phyloP scores from a whole-genome alignment of 2,797 vertebrate genomes.

The Holocentrus rufus region DNA sequence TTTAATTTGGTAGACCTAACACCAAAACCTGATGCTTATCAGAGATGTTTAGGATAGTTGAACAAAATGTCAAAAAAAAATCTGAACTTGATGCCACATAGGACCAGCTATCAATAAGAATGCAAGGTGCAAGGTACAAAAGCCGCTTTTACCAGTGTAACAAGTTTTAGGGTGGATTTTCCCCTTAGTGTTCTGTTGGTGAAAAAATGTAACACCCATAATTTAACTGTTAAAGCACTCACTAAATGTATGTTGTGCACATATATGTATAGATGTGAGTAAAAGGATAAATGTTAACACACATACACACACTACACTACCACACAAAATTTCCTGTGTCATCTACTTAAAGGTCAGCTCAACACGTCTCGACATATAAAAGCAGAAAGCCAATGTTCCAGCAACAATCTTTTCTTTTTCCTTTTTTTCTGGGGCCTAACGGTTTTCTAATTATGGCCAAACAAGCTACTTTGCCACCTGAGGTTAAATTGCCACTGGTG shows the following conservation, averaged over 20 bases:
- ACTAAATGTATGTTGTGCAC: not conserved
- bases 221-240: not conserved
- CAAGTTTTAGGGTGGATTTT: no score
- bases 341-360: constrained; percentile 70
- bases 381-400: constrained; percentile 59
- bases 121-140: no score
- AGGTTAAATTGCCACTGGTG: constrained; percentile 42
- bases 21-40: no score
- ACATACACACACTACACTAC: not conserved
- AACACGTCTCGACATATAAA: constrained; percentile 58
- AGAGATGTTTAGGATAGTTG: no score
- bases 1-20: no score
- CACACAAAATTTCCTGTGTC: constrained; percentile 11
- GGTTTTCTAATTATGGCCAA: constrained; percentile 67
- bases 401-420: constrained; percentile 11
- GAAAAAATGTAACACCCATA: not conserved
- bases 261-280: not conserved
- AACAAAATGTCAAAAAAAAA: no score
- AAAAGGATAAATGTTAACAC: not conserved
- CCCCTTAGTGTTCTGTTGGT: not conserved
- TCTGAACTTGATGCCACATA: no score
- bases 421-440: constrained; percentile 36
- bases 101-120: no score
- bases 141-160: no score
- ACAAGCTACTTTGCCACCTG: constrained; percentile 62